Evolutionary conservation across 2,888 invertebrate genomes (phyloP).

Genomic region (Pheosia tremula): DNA sequence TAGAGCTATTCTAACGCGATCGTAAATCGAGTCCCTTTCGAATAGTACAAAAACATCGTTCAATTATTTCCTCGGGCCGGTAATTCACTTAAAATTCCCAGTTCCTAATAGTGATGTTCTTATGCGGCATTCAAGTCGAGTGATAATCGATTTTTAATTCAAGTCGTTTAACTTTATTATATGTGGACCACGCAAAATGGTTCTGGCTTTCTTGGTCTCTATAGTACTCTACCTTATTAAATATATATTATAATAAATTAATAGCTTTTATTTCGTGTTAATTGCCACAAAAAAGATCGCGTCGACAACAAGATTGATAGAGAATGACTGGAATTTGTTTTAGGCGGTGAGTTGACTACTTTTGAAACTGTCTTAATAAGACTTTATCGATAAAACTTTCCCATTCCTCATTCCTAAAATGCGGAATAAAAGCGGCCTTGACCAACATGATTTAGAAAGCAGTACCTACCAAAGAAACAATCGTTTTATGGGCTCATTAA

Average conservation of each 20-base stretch:
- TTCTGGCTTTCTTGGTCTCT: no score
- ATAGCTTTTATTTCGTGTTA: no score
- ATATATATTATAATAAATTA: no score
- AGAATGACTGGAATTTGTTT: neutral
- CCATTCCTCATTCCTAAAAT: slow-evolving; percentile 7
- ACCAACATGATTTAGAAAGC: slow-evolving; percentile 21
- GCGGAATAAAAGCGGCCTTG: slow-evolving; percentile 12
- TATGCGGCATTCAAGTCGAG: slow-evolving; percentile 45
- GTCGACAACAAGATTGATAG: neutral
- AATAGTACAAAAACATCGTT: slow-evolving; percentile 52
- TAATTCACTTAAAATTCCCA: slow-evolving; percentile 66
- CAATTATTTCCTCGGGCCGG: slow-evolving; percentile 60
- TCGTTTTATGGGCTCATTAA: slow-evolving; percentile 16
- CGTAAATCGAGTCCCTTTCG: slow-evolving; percentile 35
- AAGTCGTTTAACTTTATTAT: no score
- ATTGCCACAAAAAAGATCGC: no score
- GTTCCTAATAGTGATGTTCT: slow-evolving; percentile 38
- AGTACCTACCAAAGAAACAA: slow-evolving; percentile 18
- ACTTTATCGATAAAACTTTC: neutral
- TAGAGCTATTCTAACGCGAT: slow-evolving; percentile 10
- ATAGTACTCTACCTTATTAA: no score
- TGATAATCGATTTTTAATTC: neutral
- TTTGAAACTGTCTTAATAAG: neutral
- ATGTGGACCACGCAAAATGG: no score
- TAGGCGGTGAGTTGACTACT: neutral